Evolutionary conservation across 2,888 invertebrate species (phyloP), one percentile per base, ranked within the genome.

Genomic region (Agonum fuliginosum): DNA sequence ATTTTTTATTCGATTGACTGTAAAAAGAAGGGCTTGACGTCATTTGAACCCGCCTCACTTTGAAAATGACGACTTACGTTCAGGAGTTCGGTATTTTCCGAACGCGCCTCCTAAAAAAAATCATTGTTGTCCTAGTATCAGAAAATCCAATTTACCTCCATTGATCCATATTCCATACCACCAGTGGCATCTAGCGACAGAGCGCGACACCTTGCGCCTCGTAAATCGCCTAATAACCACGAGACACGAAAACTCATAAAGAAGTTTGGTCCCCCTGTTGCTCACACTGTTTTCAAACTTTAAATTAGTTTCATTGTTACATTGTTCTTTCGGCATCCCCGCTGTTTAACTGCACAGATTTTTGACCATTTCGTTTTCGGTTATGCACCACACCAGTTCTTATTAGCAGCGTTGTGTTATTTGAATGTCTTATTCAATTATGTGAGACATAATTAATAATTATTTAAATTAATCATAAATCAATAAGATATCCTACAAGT

Each of bases 261-360:
- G 71, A 71, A 71, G 71, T 71, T 71, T 0, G 48, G 51, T 46
- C 46, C 71, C 71, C 41, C 34, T 71, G 71, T 71, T 34, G 67
- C 67, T 67, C 41, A 10, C 72, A 41, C 54, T 72, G 37, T 20
- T 72, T 72, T 58, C 72, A 72, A 72, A 72, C 72, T 72, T 72
- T 72, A 72, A 72, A 72, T 72, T 72, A 72, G 72, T 72, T 72
- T 72, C 72, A 72, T 41, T 72, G 72, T 72, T n/a, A 72, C 54
- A 54, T 24, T 41, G 54, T 54, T 72, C 58, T 54, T 58, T 58
- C 34, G 12, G 10, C 10, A 19, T 41, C 22, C 37, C 37, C 1
- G 30, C 30, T 72, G 20, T 37, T 72, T 22, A 58, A 30, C 46
- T 30, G 19, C 41, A 12, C 43, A 71, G 51, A 71, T 71, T 71